Conservation (phyloP, 2,797 vertebrate species). For the Borostomias antarcticus region DNA sequence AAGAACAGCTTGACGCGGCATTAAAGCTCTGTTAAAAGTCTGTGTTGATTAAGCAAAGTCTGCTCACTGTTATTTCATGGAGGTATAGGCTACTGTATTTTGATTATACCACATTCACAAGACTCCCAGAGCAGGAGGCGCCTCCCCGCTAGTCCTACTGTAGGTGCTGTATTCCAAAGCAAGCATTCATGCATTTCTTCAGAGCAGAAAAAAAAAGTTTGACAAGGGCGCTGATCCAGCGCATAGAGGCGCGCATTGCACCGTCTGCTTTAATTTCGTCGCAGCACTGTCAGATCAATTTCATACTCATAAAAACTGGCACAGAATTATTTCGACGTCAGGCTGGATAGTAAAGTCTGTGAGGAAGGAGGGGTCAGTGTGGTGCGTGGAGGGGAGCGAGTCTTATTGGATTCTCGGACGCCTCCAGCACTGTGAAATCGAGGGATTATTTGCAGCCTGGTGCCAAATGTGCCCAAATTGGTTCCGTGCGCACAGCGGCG, state of each 20-base stretch:
- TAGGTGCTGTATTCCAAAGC: no score
- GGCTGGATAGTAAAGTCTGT: background rate
- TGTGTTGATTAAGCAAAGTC: no score
- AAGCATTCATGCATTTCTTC: no score
- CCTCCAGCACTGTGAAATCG: slow-evolving; percentile 23
- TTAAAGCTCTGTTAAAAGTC: background rate
- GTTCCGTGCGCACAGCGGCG: slow-evolving; percentile 10
- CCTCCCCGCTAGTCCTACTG: no score
- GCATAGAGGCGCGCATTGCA: no score
- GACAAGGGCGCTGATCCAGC: no score
- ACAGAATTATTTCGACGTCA: slow-evolving; percentile 21
- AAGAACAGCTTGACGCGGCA: background rate
- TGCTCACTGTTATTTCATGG: no score
- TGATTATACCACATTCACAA: no score
- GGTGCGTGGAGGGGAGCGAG: slow-evolving; percentile 14
- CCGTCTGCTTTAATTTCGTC: no score
- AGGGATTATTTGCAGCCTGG: slow-evolving; percentile 3
- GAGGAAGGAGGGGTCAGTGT: slow-evolving; percentile 62
- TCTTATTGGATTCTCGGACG: slow-evolving; percentile 26
- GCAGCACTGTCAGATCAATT: background rate
- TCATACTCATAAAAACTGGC: background rate
- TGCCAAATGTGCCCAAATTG: background rate
- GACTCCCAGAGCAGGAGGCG: no score
- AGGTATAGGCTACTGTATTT: no score
- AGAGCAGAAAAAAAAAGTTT: no score